Evolutionary conservation across 2,113 vertebrate genomes (phyloP).

Genomic region (Trachemys scripta): DNA sequence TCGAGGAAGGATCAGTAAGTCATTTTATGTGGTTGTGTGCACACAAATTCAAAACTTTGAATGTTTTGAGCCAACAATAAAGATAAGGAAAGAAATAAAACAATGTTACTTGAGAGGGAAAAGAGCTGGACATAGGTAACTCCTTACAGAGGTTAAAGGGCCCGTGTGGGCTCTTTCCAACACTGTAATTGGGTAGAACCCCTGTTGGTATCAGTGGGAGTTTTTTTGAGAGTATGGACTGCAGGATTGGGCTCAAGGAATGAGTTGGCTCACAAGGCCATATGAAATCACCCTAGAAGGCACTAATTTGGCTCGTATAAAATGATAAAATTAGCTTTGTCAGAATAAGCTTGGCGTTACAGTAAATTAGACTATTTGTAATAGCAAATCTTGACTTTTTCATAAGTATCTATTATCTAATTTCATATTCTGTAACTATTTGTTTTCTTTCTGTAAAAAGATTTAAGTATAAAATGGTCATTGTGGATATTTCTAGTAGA

Average conservation of each 20-base stretch:
- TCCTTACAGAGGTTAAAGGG: neutral
- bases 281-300: neutral
- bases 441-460: neutral
- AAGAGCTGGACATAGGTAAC: neutral
- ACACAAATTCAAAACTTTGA: neutral
- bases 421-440: neutral
- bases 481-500: neutral
- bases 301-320: neutral
- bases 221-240: neutral
- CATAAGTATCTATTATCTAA: neutral
- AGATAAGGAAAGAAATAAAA: neutral
- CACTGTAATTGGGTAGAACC: neutral
- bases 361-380: neutral
- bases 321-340: neutral
- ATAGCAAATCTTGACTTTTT: neutral
- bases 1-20: constrained; percentile 96
- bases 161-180: neutral
- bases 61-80: neutral
- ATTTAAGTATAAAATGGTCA: neutral
- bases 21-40: neutral
- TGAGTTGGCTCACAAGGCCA: neutral
- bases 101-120: neutral
- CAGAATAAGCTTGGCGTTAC: neutral
- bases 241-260: neutral
- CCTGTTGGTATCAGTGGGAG: neutral